These are phyloP conservation scores for Cistogaster globosa DNA, from an alignment of 2,888 invertebrate genomes.

Conservation along the genomic window DNA sequence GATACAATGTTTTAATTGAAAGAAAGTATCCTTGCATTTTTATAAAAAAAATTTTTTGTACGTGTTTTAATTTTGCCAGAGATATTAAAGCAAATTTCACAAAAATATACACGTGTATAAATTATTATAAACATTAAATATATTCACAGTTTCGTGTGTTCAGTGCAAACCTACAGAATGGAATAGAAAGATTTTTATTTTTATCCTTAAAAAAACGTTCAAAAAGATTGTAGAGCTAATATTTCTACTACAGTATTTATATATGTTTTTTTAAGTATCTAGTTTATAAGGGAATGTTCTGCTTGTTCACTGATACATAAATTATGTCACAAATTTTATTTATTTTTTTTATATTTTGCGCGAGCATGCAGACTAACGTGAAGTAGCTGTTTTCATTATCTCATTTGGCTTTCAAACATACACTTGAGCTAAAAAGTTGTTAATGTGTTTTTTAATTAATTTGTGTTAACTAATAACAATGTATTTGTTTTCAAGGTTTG, in stretches of 20 bases:
- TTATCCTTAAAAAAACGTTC: not conserved
- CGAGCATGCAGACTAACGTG: not conserved
- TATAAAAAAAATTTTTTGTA: not conserved
- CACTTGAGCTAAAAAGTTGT: too few relatives aligned
- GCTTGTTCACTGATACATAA: conserved; percentile 5
- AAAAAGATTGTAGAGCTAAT: not conserved
- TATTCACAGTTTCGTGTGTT: not conserved
- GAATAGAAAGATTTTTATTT: not conserved
- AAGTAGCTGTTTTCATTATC: conserved; percentile 11
- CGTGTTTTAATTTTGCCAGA: not conserved
- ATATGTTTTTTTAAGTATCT: conserved; percentile 3
- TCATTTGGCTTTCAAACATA: conserved; percentile 11
- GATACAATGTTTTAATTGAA: not conserved
- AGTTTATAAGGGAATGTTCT: not conserved
- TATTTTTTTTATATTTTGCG: not conserved
- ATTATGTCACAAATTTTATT: conserved; percentile 1
- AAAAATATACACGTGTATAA: conserved; percentile 14
- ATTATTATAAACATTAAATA: conserved; percentile 37
- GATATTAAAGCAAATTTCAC: not conserved
- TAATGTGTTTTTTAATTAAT: conserved; percentile 34
- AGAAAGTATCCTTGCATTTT: not conserved
- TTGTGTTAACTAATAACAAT: conserved; percentile 33
- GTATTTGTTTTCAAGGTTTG: conserved; percentile 36
- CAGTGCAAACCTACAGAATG: not conserved
- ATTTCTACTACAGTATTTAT: not conserved